These are phyloP conservation scores for Saturnia japonica DNA, from an alignment of 2,888 invertebrate genomes.

Conservation along the genomic window DNA sequence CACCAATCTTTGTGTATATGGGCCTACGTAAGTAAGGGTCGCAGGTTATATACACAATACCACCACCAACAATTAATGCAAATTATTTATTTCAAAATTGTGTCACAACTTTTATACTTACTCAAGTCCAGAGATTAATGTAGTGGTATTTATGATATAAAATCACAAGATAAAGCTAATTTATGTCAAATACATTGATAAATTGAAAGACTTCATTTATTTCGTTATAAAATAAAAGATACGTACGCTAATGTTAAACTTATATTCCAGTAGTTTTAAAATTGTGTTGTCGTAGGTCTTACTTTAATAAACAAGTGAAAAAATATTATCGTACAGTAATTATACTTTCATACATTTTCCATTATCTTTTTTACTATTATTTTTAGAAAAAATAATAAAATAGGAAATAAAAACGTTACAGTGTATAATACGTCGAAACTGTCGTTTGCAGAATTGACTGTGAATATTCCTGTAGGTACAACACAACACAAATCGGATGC, in stretches of 20 bases:
- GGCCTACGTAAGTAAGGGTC: slow-evolving; percentile 29
- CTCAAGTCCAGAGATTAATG: background rate
- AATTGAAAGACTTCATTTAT: too few relatives aligned
- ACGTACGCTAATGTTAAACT: background rate
- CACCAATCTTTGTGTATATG: slow-evolving; percentile 55
- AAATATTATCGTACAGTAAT: too few relatives aligned
- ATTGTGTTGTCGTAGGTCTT: too few relatives aligned
- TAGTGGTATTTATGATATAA: background rate
- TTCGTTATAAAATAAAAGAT: background rate
- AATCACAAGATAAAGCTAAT: background rate
- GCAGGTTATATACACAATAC: slow-evolving; percentile 28
- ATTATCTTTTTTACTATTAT: background rate
- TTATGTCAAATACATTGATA: too few relatives aligned
- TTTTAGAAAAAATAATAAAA: background rate
- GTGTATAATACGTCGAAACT: background rate
- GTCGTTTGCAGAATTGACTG: background rate
- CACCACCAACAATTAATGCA: slow-evolving; percentile 38
- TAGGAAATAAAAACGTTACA: background rate
- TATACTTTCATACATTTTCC: too few relatives aligned
- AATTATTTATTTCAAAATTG: slow-evolving; percentile 23
- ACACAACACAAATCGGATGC: slow-evolving; percentile 45
- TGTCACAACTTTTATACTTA: slow-evolving; percentile 15
- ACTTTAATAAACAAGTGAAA: too few relatives aligned
- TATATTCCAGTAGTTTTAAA: background rate
- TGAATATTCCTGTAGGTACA: background rate